Evolutionary conservation across 2,888 invertebrate species (phyloP).

Genomic region (Abrostola tripartita): DNA sequence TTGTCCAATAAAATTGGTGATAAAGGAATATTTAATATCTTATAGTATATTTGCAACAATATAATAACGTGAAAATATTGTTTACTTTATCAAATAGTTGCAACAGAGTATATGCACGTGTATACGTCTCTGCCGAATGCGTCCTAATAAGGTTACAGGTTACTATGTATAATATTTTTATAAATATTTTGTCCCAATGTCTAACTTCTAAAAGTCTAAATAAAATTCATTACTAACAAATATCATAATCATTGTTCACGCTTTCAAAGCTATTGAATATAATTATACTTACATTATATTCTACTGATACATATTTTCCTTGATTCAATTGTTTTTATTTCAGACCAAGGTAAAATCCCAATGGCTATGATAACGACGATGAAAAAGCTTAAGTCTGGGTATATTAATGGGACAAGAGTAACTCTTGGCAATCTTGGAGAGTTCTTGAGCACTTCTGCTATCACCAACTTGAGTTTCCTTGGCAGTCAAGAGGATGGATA

Average conservation of each 20-base stretch:
- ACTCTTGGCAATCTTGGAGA: conserved; percentile 98
- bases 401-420: conserved; percentile 99
- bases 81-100: no score
- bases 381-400: conserved; percentile 99
- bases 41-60: no score
- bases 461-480: conserved; percentile 98
- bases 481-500: conserved; percentile 97
- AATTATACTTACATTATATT: background rate
- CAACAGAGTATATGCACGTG: no score
- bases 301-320: background rate
- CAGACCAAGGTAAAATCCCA: conserved; percentile 97
- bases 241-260: conserved; percentile 17
- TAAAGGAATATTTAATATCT: no score
- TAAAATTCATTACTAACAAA: conserved; percentile 28
- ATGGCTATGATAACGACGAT: conserved; percentile 98
- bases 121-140: no score
- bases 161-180: background rate
- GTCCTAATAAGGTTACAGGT: conserved; percentile 17
- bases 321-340: conserved; percentile 56
- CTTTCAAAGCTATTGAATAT: conserved; percentile 32
- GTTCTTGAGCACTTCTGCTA: conserved; percentile 98
- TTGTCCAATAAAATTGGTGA: no score
- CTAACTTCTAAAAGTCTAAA: background rate
- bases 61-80: no score
- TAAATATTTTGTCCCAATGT: background rate